A percentile compares a stretch with the other conserved stretches of the same genome.
Conservation (phyloP, 1,140 invertebrate genomes). For the Drosophila nasuta region DNA sequence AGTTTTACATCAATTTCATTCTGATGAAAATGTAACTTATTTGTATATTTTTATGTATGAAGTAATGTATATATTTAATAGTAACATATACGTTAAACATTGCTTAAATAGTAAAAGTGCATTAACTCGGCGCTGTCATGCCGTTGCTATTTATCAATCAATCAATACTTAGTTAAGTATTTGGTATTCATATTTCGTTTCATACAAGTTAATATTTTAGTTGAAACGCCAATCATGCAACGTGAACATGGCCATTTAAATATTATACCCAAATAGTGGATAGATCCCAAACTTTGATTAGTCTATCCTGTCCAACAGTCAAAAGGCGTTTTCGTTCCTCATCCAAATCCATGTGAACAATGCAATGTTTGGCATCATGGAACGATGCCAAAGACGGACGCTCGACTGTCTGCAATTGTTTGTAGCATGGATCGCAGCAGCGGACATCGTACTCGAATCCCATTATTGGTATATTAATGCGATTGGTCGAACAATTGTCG, state of each 20-base stretch:
- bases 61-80: slow-evolving; percentile 20
- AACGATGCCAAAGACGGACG: slow-evolving; percentile 96
- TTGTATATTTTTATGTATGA: slow-evolving; percentile 6
- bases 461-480: slow-evolving; percentile 96
- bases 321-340: slow-evolving; percentile 93
- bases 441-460: slow-evolving; percentile 99
- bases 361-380: slow-evolving; percentile 97
- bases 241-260: slow-evolving; percentile 16
- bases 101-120: slow-evolving; percentile 31
- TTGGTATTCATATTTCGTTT: slow-evolving; percentile 46
- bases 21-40: slow-evolving; percentile 44
- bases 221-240: slow-evolving; percentile 29
- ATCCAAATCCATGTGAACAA: slow-evolving; percentile 95
- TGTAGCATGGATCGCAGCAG: slow-evolving; percentile 96
- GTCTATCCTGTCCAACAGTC: slow-evolving; percentile 96
- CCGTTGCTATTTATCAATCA: slow-evolving; percentile 13
- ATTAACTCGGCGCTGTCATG: slow-evolving; percentile 11
- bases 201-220: slow-evolving; percentile 41
- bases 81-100: slow-evolving; percentile 33
- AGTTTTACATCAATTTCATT: slow-evolving; percentile 51
- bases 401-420: slow-evolving; percentile 92
- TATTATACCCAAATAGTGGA: slow-evolving; percentile 81
- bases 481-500: slow-evolving; percentile 94
- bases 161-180: slow-evolving; percentile 49
- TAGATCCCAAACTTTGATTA: slow-evolving; percentile 94